These are phyloP conservation scores for Drosophila demipolita DNA, from an alignment of 2,888 invertebrate species.

Conservation along the genomic window DNA sequence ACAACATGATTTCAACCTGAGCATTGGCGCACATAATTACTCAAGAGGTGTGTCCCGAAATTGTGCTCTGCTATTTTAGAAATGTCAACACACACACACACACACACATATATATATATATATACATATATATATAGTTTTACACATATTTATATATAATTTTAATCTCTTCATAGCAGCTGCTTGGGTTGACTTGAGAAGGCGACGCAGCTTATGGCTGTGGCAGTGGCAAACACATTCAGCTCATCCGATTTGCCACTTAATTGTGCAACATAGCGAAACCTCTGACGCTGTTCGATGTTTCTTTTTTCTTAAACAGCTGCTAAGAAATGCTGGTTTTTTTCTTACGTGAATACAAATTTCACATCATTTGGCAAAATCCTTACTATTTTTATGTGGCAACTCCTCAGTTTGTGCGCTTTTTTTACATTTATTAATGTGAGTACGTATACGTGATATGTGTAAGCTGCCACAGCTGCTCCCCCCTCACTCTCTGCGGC, in stretches of 20 bases:
- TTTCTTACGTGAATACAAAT: constrained; percentile 62
- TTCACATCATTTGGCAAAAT: constrained; percentile 72
- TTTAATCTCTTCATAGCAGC: constrained; percentile 13
- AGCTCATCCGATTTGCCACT: constrained; percentile 46
- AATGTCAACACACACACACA: not conserved
- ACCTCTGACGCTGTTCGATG: constrained; percentile 6
- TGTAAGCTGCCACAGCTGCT: constrained; percentile 24
- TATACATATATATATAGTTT: not conserved
- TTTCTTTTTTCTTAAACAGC: not conserved
- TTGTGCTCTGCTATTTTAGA: not conserved
- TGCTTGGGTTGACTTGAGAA: constrained; percentile 5
- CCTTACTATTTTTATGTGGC: constrained; percentile 39
- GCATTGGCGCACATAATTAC: constrained; percentile 77
- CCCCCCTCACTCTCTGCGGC: no score
- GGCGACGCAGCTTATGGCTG: constrained; percentile 28
- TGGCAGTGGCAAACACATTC: constrained; percentile 7
- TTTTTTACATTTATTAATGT: constrained; percentile 50
- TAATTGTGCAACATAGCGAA: constrained; percentile 31
- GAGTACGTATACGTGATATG: constrained; percentile 61
- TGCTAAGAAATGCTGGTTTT: constrained; percentile 25
- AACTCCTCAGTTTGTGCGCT: constrained; percentile 16
- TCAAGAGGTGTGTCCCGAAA: constrained; percentile 54
- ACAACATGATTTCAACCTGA: constrained; percentile 75
- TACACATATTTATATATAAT: not conserved
- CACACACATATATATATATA: not conserved